These are phyloP conservation scores for Catharus ustulatus DNA, from an alignment of 2,797 vertebrate genomes.

Conservation along the genomic window DNA sequence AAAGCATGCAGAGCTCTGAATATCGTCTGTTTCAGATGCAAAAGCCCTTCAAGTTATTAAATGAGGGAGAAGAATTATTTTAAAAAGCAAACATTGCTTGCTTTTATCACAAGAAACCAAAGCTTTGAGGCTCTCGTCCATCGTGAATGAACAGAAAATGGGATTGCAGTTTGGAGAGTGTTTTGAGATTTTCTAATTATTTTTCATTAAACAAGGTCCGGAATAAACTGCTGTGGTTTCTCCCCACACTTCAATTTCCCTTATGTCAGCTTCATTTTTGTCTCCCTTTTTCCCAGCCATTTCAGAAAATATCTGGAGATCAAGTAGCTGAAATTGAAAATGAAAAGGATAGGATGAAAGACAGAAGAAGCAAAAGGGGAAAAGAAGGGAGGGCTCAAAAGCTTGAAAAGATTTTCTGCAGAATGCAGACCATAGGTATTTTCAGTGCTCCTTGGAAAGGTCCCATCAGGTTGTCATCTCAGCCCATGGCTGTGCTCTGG, in stretches of 20 bases:
- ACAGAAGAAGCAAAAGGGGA: not conserved
- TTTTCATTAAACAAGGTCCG: slow-evolving; percentile 4
- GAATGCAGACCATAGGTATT: not conserved
- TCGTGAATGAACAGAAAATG: not conserved
- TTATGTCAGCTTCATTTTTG: slow-evolving; percentile 2
- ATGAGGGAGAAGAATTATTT: fast-evolving
- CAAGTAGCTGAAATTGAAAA: slow-evolving; percentile 48
- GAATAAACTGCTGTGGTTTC: not conserved
- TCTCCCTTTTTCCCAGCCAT: not conserved
- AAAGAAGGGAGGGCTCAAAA: fast-evolving
- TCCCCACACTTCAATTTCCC: not conserved
- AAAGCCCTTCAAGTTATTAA: not conserved
- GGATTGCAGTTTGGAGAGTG: not conserved
- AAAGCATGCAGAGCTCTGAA: not conserved
- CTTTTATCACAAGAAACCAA: not conserved
- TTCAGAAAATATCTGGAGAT: slow-evolving; percentile 50
- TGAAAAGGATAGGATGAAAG: slow-evolving; percentile 33
- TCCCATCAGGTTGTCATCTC: not conserved
- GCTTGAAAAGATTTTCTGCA: not conserved
- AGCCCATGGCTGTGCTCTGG: not conserved
- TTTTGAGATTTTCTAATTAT: slow-evolving; percentile 56
- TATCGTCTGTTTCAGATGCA: not conserved
- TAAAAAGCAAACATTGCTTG: not conserved
- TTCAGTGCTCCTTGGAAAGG: not conserved
- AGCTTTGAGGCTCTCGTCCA: not conserved